Evolutionary conservation across 2,113 vertebrate species (phyloP), one percentile per base, ranked within the genome.

Genomic region (Capreolus pygargus): DNA sequence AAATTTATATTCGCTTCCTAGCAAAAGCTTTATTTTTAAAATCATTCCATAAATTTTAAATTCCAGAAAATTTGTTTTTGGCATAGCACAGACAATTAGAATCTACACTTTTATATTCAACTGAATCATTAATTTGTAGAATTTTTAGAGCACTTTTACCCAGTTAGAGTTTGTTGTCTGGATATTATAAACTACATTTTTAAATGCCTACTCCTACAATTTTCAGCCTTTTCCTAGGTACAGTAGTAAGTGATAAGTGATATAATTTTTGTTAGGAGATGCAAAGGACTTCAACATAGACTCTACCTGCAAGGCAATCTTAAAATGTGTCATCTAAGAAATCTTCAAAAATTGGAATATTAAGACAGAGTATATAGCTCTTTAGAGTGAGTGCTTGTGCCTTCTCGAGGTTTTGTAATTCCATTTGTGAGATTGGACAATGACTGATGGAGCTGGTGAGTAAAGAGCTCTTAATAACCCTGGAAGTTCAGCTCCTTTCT

Each of bases 361-460:
- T 92, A 96, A 96, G 87, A 96, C 93, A 94, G 93, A 19, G 25
- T 36, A 36, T 7, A 85, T 45, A 89, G 87, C 58, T 84, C 92
- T 95, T 92, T 27, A 79, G 81, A 12, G 45, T 95, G 64, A 96
- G 81, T 50, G 94, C 90, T 97, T 96, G 87, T 94, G 90, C 3
- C 81, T 86, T 81, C 67, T 70, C 19, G 43, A 81, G 86, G 43
- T 84, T 94, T 95, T 90, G n/a, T 93, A 92, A 96, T 90, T 97
- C 95, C 96, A 96, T 97, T 94, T 98, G 87, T 91, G 95, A 96
- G 74, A 97, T 90, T 98, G 81, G 96, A 97, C 96, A 95, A 91
- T 96, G 95, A 97, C 57, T 94, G 60, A 97, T 97, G 79, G 74
- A 89, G 47, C 52, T 95, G 17, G 50, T 67, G 64, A 97, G 47